These are phyloP conservation scores for Drosophila arawakana DNA, from an alignment of 1,140 invertebrate genomes.

Conservation along the genomic window DNA sequence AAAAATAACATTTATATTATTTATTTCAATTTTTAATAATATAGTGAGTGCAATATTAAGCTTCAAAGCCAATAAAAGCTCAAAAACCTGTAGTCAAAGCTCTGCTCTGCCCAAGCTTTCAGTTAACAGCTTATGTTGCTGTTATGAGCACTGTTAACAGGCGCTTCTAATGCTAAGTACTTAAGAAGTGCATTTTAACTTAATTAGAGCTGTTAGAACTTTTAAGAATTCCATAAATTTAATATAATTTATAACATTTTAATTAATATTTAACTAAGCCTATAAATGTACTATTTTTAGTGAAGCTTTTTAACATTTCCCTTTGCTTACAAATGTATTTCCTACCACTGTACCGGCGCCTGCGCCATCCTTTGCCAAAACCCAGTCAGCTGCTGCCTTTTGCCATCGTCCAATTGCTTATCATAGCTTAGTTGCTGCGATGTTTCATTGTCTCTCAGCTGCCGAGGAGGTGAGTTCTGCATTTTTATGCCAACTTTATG, in stretches of 20 bases:
- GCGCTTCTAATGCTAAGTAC: background rate
- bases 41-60: background rate
- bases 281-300: background rate
- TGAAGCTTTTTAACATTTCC: background rate
- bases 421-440: slow-evolving; percentile 26
- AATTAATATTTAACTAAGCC: background rate
- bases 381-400: slow-evolving; percentile 38
- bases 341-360: slow-evolving; percentile 29
- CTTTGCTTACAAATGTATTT: background rate
- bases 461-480: slow-evolving; percentile 28
- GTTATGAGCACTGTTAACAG: slow-evolving; percentile 10
- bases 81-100: background rate
- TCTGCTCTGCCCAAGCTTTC: background rate
- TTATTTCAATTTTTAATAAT: background rate
- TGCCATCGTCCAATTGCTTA: slow-evolving; percentile 29
- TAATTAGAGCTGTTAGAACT: background rate
- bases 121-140: slow-evolving; percentile 8
- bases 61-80: background rate
- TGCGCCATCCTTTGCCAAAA: slow-evolving; percentile 34
- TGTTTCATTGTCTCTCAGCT: slow-evolving; percentile 21
- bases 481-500: background rate
- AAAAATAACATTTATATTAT: too few relatives aligned
- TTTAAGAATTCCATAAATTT: background rate
- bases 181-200: background rate
- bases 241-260: background rate